Percentiles rank a stretch among this genome's conserved stretches.
Evolutionary conservation across 2,113 vertebrate genomes (phyloP).

Genomic region (Centropristis striata): DNA sequence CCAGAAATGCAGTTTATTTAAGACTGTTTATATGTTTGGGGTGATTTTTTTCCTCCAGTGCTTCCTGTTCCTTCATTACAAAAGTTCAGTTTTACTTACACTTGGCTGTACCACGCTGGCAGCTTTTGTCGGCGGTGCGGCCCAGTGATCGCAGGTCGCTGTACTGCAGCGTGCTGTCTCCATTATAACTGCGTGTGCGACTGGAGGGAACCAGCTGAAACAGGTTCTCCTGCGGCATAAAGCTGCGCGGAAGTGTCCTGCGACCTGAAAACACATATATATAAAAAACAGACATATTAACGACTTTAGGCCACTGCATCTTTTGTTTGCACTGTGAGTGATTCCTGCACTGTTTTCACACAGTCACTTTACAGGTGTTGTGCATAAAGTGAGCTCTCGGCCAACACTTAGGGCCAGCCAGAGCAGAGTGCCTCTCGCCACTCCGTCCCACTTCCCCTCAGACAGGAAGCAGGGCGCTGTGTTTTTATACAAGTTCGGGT

Average conservation of each 20-base stretch:
- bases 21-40: background rate
- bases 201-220: conserved; percentile 92
- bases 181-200: conserved; percentile 90
- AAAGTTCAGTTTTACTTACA: conserved; percentile 71
- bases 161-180: conserved; percentile 88
- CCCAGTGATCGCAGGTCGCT: conserved; percentile 85
- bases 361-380: conserved; percentile 50
- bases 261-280: conserved; percentile 82
- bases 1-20: background rate
- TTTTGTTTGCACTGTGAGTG: conserved; percentile 33
- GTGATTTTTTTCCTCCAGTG: too few relatives aligned
- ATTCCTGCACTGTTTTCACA: conserved; percentile 10
- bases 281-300: conserved; percentile 17
- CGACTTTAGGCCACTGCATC: conserved; percentile 2
- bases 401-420: conserved; percentile 44
- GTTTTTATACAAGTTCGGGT: conserved; percentile 77
- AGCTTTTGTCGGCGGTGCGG: conserved; percentile 82
- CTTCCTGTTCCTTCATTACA: background rate
- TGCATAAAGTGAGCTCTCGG: conserved; percentile 33
- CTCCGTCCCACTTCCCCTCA: conserved; percentile 75
- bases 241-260: conserved; percentile 93
- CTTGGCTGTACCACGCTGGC: conserved; percentile 77
- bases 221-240: conserved; percentile 91
- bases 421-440: conserved; percentile 64
- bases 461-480: conserved; percentile 79